Evolutionary conservation across 1,140 invertebrate genomes (phyloP), one percentile per base, ranked within the genome.

Genomic region (Olivierus martensii): DNA sequence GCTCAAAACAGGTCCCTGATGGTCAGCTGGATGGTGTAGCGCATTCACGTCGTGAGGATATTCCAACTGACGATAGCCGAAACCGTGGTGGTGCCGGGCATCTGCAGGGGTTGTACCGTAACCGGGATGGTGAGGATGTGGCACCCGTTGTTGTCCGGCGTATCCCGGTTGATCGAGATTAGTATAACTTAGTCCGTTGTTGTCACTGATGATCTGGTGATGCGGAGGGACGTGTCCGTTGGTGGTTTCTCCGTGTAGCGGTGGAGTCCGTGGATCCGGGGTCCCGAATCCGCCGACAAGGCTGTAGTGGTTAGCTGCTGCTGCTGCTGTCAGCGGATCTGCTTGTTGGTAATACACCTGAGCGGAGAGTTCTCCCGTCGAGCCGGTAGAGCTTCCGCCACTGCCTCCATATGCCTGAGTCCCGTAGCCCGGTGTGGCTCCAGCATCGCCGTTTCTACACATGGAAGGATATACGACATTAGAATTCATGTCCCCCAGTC

Each of bases 171-270:
- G 58, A 69, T 92, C 87, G 59, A 92, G 68, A 68, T 90, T 91
- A 0, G 87, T 91, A 65, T 92, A 92, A 64, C 86, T 87, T 41
- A 90, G 69, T 0, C 86, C 86, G 51, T 84, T 84, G 60, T 85
- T 82, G 1, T 84, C 82, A 59, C 80, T 86, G 46, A 88, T 87
- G 17, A 87, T 85, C 10, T 76, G 71, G 43, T 56, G 51, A 10
- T 49, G 48, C 4, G 50, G 39, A 14, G 22, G 43, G 28, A 1
- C 28, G 38, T 54, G 42, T 14, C 49, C 47, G 34, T 56, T 53
- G 2, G 49, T 48, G 11, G 58, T 15, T 10, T 53, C 57, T 3
- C 49, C 49, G 19, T 55, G 49, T 11, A 55, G 22, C 39, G 54
- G 54, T 0, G 49, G 45, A 3, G 49, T 47, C 28, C 53, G 19